A percentile compares a stretch with the other conserved stretches of the same genome.
phyloP scores from a whole-genome alignment of 2,797 vertebrate genomes.

The Sebastes paucispinis region DNA sequence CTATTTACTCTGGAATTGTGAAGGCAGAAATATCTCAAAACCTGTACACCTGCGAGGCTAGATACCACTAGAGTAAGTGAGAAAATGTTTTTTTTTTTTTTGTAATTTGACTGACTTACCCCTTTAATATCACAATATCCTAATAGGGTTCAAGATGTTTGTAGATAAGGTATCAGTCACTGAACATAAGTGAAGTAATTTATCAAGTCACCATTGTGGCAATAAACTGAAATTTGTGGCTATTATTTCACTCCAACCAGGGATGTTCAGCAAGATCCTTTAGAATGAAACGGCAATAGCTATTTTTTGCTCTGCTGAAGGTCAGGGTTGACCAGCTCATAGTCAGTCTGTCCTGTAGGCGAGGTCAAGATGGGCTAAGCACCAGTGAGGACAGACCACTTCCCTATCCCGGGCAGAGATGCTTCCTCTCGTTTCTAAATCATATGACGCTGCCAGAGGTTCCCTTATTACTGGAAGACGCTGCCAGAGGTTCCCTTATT shows the following conservation, averaged over 20 bases:
- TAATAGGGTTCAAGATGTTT: background rate
- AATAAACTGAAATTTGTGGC: background rate
- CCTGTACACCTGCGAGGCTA: background rate
- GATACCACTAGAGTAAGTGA: background rate
- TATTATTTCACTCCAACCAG: background rate
- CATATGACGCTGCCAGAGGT: conserved; percentile 43
- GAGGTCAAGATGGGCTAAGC: background rate
- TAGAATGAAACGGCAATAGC: background rate
- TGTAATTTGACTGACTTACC: background rate
- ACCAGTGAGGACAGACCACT: background rate
- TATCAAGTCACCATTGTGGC: no score
- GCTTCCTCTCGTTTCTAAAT: conserved; percentile 47
- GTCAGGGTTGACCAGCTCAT: background rate
- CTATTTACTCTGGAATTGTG: background rate
- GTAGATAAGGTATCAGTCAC: background rate
- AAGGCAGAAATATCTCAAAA: background rate
- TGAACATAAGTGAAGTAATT: background rate
- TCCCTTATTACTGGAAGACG: conserved; percentile 35
- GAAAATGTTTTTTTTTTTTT: fast-evolving
- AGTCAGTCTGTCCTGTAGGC: background rate
- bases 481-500: conserved; percentile 42
- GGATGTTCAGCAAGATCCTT: background rate
- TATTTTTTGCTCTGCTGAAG: background rate
- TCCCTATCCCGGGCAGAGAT: background rate
- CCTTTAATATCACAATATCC: background rate